A percentile compares a stretch with the other conserved stretches of the same genome.
phyloP scores from a whole-genome alignment of 1,140 invertebrate genomes.

The Pseudomyrmex gracilis region DNA sequence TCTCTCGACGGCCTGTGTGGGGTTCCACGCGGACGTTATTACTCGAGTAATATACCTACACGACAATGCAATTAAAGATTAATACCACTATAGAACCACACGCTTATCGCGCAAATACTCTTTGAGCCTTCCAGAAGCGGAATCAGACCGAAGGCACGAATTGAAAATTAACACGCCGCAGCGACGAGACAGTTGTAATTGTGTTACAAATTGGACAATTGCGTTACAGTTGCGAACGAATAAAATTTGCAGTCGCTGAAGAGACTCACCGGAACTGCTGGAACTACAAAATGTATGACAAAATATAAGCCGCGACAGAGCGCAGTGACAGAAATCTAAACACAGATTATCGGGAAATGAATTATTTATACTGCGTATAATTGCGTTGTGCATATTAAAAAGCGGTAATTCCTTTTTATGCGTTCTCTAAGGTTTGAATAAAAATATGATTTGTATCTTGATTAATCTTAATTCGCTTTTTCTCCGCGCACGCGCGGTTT shows the following conservation, averaged over 20 bases:
- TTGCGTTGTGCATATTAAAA: too few species aligned
- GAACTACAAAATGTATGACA: too few species aligned
- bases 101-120: constrained; percentile 32
- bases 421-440: too few species aligned
- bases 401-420: too few species aligned
- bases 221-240: background rate
- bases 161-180: constrained; percentile 25
- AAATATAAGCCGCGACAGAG: too few species aligned
- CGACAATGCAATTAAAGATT: constrained; percentile 68
- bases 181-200: background rate
- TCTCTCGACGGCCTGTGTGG: background rate
- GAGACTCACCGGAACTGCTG: background rate
- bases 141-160: background rate
- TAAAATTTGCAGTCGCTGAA: background rate
- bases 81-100: constrained; percentile 49
- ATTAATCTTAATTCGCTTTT: too few species aligned
- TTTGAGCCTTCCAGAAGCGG: constrained; percentile 11
- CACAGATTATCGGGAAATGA: too few species aligned
- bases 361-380: too few species aligned
- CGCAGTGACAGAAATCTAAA: too few species aligned
- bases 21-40: constrained; percentile 49
- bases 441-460: too few species aligned
- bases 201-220: background rate
- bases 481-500: background rate
- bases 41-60: constrained; percentile 47